These are phyloP conservation scores for Listronotus oregonensis DNA, from an alignment of 1,140 invertebrate genomes.

Conservation along the genomic window DNA sequence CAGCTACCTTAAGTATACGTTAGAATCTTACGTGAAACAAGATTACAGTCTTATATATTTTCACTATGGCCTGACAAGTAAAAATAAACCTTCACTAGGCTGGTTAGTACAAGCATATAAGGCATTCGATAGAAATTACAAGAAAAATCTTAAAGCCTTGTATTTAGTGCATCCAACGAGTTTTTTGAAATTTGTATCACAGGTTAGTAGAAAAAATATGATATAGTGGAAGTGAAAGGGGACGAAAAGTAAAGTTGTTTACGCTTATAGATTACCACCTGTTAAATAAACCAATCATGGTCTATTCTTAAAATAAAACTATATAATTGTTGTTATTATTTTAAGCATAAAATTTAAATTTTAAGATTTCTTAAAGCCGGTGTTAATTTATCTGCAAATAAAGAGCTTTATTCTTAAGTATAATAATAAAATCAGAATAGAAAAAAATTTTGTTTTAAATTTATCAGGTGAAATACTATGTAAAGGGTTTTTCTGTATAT, in stretches of 20 bases:
- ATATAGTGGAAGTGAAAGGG: slow-evolving; percentile 86
- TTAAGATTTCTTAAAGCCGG: too few species aligned
- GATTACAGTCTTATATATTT: slow-evolving; percentile 99
- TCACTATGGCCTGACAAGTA: slow-evolving; percentile 94
- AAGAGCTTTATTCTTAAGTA: too few species aligned
- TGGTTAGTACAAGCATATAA: slow-evolving; percentile 99
- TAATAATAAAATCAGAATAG: too few species aligned
- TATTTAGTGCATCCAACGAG: slow-evolving; percentile 98
- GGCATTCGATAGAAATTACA: slow-evolving; percentile 98
- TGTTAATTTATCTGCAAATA: too few species aligned
- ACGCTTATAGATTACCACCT: slow-evolving; percentile 90
- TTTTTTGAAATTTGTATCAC: slow-evolving; percentile 96
- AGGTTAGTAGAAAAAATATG: slow-evolving; percentile 50
- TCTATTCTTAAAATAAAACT: slow-evolving; percentile 80
- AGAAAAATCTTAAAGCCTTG: slow-evolving; percentile 98
- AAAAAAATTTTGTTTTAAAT: too few species aligned
- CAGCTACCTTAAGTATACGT: slow-evolving; percentile 92
- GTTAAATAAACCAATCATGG: slow-evolving; percentile 84
- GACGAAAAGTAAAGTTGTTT: slow-evolving; percentile 96
- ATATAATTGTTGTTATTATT: too few species aligned
- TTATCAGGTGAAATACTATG: too few species aligned
- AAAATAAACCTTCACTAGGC: slow-evolving; percentile 93
- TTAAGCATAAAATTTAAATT: too few species aligned
- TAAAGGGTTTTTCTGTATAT: too few species aligned
- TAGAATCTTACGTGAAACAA: slow-evolving; percentile 98